Evolutionary conservation across 2,797 vertebrate species (phyloP).

Genomic region (Pangasius djambal): DNA sequence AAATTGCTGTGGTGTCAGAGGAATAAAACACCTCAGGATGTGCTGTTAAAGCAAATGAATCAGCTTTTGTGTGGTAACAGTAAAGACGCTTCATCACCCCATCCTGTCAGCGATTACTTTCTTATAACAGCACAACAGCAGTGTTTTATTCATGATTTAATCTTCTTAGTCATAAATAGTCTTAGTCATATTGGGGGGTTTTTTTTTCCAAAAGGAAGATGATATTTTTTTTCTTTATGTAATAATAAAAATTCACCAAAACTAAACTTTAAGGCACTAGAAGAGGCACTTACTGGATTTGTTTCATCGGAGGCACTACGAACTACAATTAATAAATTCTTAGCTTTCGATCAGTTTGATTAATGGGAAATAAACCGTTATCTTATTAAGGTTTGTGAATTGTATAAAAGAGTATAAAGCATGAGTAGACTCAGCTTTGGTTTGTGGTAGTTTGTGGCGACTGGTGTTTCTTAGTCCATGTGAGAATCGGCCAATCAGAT

Average conservation of each 20-base stretch:
- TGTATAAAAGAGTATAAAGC: neutral
- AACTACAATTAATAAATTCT: too few species aligned
- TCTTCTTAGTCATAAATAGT: neutral
- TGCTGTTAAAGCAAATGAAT: neutral
- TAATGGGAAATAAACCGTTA: neutral
- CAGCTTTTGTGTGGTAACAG: neutral
- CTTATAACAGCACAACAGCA: neutral
- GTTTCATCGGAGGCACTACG: too few species aligned
- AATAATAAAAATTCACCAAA: neutral
- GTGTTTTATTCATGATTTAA: neutral
- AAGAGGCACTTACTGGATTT: too few species aligned
- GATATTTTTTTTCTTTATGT: neutral
- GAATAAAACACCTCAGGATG: neutral
- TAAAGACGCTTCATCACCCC: neutral
- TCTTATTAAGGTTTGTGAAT: neutral
- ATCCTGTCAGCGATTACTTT: neutral
- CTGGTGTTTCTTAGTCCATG: neutral
- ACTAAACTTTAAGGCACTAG: neutral
- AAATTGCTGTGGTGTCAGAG: neutral
- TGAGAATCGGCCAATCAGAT: too few species aligned
- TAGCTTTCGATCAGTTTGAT: neutral
- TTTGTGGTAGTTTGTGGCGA: neutral
- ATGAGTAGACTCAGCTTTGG: too few species aligned
- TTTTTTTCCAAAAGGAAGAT: too few species aligned
- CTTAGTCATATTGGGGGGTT: rapidly evolving